Percentiles rank a stretch among this genome's conserved stretches.
Conservation (phyloP, 2,113 vertebrate genomes). For the Tricholaema leucomelas region DNA sequence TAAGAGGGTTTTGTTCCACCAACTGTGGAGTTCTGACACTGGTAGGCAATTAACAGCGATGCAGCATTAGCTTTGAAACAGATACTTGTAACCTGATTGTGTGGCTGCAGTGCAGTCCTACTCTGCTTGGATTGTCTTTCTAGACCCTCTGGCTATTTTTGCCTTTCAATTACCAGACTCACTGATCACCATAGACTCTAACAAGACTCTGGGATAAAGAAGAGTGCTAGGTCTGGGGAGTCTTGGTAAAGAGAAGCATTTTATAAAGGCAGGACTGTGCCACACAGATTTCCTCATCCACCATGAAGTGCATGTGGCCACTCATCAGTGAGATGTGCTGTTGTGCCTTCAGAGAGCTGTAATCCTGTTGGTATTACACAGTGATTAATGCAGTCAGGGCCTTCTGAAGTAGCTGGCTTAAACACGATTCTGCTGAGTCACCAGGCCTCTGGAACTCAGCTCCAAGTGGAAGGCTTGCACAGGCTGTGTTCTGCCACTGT, state of each 20-base stretch:
- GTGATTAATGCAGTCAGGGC: not conserved
- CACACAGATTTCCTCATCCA: not conserved
- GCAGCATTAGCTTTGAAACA: conserved; percentile 7
- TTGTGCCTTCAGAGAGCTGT: not conserved
- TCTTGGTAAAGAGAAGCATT: not conserved
- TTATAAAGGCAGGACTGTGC: not conserved
- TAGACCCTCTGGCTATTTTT: not conserved
- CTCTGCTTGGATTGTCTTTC: not conserved
- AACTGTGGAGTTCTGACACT: not conserved
- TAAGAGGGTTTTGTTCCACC: conserved; percentile 19
- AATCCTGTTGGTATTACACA: not conserved
- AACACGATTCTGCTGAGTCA: not conserved
- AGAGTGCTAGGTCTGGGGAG: not conserved
- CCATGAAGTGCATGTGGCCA: not conserved
- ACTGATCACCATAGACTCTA: not conserved
- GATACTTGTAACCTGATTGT: not conserved
- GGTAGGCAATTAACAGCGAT: not conserved
- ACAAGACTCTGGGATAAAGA: not conserved
- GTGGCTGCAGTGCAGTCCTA: not conserved
- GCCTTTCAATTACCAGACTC: not conserved
- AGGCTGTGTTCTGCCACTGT: not conserved
- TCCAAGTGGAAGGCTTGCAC: not conserved
- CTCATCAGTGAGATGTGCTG: not conserved
- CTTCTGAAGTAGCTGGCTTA: not conserved
- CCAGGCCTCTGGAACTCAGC: not conserved